These are phyloP conservation scores for Mionectes macconnelli DNA, from an alignment of 2,113 vertebrate species.

Conservation along the genomic window DNA sequence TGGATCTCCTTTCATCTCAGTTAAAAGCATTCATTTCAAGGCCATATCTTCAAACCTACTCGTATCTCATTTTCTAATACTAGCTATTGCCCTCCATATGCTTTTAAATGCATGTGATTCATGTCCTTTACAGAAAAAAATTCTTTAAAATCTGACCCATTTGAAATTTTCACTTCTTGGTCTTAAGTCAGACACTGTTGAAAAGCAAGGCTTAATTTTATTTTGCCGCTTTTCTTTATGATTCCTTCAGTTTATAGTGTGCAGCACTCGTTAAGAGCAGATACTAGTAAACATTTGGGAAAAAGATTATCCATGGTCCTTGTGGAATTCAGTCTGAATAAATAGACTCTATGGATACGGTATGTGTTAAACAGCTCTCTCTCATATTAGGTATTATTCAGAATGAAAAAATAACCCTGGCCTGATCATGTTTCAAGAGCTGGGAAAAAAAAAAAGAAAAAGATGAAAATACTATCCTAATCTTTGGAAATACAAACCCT, in stretches of 20 bases:
- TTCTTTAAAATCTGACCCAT: neutral
- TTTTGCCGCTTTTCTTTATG: neutral
- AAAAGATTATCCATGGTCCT: conserved; percentile 1
- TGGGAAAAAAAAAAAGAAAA: neutral
- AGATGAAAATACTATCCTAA: neutral
- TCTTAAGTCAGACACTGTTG: neutral
- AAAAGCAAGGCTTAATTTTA: conserved; percentile 23
- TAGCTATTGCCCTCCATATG: neutral
- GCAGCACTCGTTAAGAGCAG: conserved; percentile 8
- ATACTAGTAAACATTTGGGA: conserved; percentile 14
- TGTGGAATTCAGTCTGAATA: conserved; percentile 35
- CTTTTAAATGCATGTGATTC: neutral
- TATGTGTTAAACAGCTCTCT: conserved; percentile 1
- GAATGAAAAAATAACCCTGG: neutral
- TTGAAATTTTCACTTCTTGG: neutral
- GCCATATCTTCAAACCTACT: neutral
- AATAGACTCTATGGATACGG: conserved; percentile 5
- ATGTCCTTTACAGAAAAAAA: neutral
- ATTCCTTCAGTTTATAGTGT: conserved; percentile 9
- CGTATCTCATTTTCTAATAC: neutral
- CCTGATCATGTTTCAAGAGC: neutral
- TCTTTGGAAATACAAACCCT: neutral
- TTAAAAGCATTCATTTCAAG: neutral
- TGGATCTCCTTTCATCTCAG: neutral
- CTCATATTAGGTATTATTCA: neutral